phyloP scores from a whole-genome alignment of 2,797 vertebrate genomes.

The Syndactyla subalaris region DNA sequence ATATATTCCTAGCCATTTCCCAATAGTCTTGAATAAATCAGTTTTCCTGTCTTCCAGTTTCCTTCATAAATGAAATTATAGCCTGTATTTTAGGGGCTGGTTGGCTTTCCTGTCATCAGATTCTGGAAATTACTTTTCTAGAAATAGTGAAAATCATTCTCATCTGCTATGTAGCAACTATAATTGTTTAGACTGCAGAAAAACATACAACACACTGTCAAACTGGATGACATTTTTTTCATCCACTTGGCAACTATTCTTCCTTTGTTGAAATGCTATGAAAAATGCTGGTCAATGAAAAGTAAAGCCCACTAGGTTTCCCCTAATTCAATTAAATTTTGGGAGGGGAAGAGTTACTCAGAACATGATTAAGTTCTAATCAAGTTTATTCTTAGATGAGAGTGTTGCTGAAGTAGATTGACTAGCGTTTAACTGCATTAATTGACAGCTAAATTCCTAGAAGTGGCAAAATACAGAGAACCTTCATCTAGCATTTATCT shows the following conservation, averaged over 20 bases:
- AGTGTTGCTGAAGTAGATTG: not conserved
- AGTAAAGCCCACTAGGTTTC: not conserved
- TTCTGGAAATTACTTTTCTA: not conserved
- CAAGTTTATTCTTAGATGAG: not conserved
- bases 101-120: not conserved
- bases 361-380: not conserved
- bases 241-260: not conserved
- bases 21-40: not conserved
- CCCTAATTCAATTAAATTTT: not conserved
- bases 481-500: not conserved
- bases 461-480: not conserved
- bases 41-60: not conserved
- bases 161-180: not conserved
- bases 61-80: not conserved
- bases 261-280: not conserved
- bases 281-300: not conserved
- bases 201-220: not conserved
- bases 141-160: not conserved
- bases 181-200: not conserved
- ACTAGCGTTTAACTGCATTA: not conserved
- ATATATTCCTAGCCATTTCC: not conserved
- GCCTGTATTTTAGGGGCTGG: not conserved
- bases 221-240: not conserved
- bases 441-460: not conserved
- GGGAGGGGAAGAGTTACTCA: not conserved